These are phyloP conservation scores for Grantiella picta DNA, from an alignment of 2,113 vertebrate genomes.

Conservation along the genomic window DNA sequence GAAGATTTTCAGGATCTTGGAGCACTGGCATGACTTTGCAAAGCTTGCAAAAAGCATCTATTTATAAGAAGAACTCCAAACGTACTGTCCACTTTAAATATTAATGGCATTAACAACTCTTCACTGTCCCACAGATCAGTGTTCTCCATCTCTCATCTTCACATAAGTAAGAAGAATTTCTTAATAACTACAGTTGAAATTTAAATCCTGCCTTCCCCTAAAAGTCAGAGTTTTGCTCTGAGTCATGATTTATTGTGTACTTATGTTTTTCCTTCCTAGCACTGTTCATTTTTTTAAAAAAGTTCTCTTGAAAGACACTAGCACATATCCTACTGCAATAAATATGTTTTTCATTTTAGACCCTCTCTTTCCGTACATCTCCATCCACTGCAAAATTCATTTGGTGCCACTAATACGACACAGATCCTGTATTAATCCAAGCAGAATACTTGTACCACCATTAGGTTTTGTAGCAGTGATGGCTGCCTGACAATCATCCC, in stretches of 20 bases:
- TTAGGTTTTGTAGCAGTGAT: not conserved
- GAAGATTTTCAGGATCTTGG: not conserved
- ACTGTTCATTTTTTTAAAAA: not conserved
- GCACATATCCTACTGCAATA: not conserved
- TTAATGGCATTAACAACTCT: not conserved
- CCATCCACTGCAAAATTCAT: not conserved
- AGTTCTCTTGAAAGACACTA: slow-evolving; percentile 3
- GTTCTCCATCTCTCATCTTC: not conserved
- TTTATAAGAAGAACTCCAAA: slow-evolving; percentile 6
- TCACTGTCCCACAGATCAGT: not conserved
- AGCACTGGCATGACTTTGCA: not conserved
- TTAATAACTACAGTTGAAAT: slow-evolving; percentile 14
- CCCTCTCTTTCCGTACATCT: not conserved
- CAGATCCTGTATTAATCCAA: not conserved
- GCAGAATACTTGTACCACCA: fast-evolving
- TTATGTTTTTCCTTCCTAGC: slow-evolving; percentile 21
- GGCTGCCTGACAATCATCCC: not conserved
- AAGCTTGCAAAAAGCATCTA: not conserved
- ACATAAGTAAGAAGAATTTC: not conserved
- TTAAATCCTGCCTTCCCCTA: slow-evolving; percentile 20
- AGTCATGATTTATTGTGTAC: slow-evolving; percentile 43
- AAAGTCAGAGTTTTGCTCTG: slow-evolving; percentile 13
- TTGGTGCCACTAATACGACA: not conserved
- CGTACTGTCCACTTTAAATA: not conserved
- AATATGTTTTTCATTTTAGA: slow-evolving; percentile 29